phyloP scores from a whole-genome alignment of 2,888 invertebrate genomes.

The Brachyopa scutellaris region DNA sequence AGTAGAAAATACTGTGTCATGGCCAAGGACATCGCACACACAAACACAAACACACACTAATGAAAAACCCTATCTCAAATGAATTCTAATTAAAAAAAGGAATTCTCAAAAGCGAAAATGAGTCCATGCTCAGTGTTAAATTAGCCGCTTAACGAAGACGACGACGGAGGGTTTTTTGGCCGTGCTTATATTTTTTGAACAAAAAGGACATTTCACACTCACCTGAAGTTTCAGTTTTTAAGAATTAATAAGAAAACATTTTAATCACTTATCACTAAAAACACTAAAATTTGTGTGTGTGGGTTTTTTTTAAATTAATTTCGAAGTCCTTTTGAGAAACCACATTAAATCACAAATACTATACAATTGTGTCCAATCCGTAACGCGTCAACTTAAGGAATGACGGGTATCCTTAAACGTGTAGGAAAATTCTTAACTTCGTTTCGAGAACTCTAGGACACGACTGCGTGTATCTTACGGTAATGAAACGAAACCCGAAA shows the following conservation, averaged over 20 bases:
- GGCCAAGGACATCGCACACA: conserved; percentile 65
- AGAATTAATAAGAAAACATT: not conserved
- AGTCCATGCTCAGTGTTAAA: conserved; percentile 69
- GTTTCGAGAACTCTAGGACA: conserved; percentile 46
- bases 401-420: conserved; percentile 66
- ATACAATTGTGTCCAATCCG: conserved; percentile 58
- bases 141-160: conserved; percentile 70
- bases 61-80: conserved; percentile 62
- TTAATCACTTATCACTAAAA: conserved; percentile 29
- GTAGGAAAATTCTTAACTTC: conserved; percentile 59
- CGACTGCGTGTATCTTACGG: conserved; percentile 70
- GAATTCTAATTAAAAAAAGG: conserved; percentile 70
- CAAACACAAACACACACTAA: conserved; percentile 54
- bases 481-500: conserved; percentile 53
- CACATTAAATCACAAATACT: conserved; percentile 34
- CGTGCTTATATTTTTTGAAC: not conserved
- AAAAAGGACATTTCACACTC: conserved; percentile 51
- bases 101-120: conserved; percentile 69
- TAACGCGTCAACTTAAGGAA: conserved; percentile 72
- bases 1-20: conserved; percentile 64
- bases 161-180: conserved; percentile 34
- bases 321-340: conserved; percentile 33
- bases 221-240: conserved; percentile 64
- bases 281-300: not conserved
- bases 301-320: not conserved